These are phyloP conservation scores for Dryoscopus gambensis DNA, from an alignment of 2,113 vertebrate genomes.

Conservation along the genomic window DNA sequence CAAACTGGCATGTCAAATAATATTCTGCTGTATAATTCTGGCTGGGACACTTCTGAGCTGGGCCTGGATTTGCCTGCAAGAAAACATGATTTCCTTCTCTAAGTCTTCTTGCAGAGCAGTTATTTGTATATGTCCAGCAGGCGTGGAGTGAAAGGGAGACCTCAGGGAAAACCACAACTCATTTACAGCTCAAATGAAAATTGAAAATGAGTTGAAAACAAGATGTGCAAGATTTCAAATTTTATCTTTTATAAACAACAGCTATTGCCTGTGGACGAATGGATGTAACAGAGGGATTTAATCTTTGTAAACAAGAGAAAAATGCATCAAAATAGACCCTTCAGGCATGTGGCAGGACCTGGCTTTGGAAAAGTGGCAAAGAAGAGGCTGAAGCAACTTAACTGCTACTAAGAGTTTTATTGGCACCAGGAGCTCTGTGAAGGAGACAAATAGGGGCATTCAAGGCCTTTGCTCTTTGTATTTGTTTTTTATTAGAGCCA, in stretches of 20 bases:
- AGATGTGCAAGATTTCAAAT: neutral
- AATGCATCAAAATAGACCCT: neutral
- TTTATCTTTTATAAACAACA: neutral
- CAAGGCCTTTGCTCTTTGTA: neutral
- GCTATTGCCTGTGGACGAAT: neutral
- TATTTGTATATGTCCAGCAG: neutral
- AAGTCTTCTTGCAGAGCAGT: neutral
- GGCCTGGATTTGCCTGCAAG: neutral
- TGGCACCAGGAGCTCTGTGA: neutral
- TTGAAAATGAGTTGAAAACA: constrained; percentile 2
- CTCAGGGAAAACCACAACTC: constrained; percentile 1
- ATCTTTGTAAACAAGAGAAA: constrained; percentile 4
- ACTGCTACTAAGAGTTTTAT: neutral
- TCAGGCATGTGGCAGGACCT: neutral
- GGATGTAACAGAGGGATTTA: constrained; percentile 14
- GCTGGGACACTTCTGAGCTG: neutral
- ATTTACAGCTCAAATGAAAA: neutral
- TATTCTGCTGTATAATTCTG: neutral
- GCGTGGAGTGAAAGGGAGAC: neutral
- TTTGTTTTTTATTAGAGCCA: neutral
- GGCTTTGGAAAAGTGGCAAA: neutral
- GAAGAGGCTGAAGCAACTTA: neutral
- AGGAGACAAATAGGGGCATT: neutral
- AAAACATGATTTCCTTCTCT: neutral
- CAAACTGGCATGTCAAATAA: neutral